phyloP scores from a whole-genome alignment of 53 echinoderm and acorn worm genomes.

The Arbacia lixula region DNA sequence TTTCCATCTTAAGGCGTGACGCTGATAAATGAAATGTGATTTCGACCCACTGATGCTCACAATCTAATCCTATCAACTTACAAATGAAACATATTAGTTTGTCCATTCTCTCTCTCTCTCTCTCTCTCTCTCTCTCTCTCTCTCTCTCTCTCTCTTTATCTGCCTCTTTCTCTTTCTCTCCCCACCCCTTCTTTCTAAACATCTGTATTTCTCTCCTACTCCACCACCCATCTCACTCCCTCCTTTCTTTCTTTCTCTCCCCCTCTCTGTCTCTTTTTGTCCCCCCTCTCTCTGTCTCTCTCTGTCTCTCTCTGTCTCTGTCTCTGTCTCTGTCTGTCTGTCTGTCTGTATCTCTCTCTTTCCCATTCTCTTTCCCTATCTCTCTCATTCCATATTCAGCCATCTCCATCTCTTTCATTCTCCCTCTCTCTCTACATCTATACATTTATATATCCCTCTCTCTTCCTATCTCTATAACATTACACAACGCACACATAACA shows the following conservation, averaged over 20 bases:
- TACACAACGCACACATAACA: too few species aligned
- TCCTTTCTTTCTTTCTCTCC: not conserved
- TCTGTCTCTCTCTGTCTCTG: not conserved
- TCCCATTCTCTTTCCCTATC: not conserved
- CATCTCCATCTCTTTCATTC: not conserved
- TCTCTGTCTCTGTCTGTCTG: not conserved
- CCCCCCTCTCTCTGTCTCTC: not conserved
- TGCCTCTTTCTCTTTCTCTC: not conserved
- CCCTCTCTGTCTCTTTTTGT: not conserved
- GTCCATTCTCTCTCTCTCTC: not conserved
- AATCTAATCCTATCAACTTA: too few species aligned
- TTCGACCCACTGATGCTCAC: slow-evolving; percentile 34
- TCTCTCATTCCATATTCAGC: not conserved
- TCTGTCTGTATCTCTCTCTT: not conserved
- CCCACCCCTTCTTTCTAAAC: too few species aligned
- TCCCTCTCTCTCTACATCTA: not conserved
- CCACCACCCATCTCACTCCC: not conserved
- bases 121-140: not conserved
- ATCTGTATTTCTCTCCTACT: not conserved
- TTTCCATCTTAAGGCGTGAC: slow-evolving; percentile 31
- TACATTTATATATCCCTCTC: too few species aligned
- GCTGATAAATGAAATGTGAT: slow-evolving; percentile 31
- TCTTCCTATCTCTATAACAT: too few species aligned
- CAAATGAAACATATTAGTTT: too few species aligned
- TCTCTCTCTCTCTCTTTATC: not conserved